A percentile compares a stretch with the other conserved stretches of the same genome.
Evolutionary conservation across 2,113 vertebrate species (phyloP).

Genomic region (Aphyosemion australe): DNA sequence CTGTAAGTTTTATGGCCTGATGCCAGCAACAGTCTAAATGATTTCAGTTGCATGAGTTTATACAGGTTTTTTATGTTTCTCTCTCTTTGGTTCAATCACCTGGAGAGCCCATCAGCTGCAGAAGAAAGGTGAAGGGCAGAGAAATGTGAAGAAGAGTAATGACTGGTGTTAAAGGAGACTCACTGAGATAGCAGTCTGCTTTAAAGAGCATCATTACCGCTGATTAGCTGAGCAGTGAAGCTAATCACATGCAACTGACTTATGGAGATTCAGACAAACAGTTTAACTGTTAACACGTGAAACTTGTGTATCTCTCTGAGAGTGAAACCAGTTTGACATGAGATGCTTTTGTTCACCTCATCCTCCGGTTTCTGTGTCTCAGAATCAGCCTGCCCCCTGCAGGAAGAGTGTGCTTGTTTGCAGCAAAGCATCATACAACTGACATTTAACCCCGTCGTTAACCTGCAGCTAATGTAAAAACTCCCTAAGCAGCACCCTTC

Average conservation of each 20-base stretch:
- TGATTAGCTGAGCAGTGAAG: slow-evolving; percentile 17
- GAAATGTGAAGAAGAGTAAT: slow-evolving; percentile 47
- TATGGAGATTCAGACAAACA: slow-evolving; percentile 19
- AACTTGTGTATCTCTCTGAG: neutral
- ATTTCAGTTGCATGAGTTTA: slow-evolving; percentile 47
- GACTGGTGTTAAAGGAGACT: slow-evolving; percentile 51
- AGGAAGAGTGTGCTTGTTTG: slow-evolving; percentile 47
- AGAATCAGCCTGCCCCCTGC: slow-evolving; percentile 69
- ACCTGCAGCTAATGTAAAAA: too few relatives aligned
- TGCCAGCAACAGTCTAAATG: slow-evolving; percentile 45
- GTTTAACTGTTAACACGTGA: neutral
- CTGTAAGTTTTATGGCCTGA: slow-evolving; percentile 17
- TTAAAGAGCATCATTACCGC: slow-evolving; percentile 52
- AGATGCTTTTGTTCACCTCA: slow-evolving; percentile 1
- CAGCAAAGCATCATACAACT: neutral
- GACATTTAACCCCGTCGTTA: too few relatives aligned
- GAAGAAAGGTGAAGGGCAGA: slow-evolving; percentile 24
- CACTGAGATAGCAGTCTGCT: slow-evolving; percentile 26
- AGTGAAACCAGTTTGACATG: neutral
- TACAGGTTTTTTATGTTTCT: slow-evolving; percentile 19
- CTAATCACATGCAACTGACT: slow-evolving; percentile 7
- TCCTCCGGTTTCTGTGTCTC: slow-evolving; percentile 17
- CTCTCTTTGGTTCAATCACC: slow-evolving; percentile 54
- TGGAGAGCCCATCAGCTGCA: slow-evolving; percentile 38
- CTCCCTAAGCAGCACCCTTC: too few relatives aligned